Percentiles rank a stretch among this genome's conserved stretches.
These are phyloP conservation scores for Pollimyrus isidori DNA, from an alignment of 2,113 vertebrate species.

Conservation along the genomic window DNA sequence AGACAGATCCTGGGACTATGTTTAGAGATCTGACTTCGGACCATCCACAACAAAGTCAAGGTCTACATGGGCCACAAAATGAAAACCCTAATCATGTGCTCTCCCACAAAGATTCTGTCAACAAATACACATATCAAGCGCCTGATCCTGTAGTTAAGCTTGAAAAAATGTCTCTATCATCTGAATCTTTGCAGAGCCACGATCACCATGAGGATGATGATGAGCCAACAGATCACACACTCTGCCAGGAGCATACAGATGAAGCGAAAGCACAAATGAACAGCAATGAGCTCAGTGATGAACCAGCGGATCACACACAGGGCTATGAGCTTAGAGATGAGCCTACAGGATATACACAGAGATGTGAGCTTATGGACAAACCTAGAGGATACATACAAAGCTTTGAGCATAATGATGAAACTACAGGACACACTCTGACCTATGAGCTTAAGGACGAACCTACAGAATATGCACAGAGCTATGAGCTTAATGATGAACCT, in stretches of 20 bases:
- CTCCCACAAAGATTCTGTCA: background rate
- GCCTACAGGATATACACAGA: slow-evolving; percentile 37
- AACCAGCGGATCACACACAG: background rate
- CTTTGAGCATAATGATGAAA: background rate
- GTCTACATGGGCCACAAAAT: background rate
- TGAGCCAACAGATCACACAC: slow-evolving; percentile 32
- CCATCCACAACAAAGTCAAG: background rate
- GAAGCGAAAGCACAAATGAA: background rate
- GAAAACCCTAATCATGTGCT: background rate
- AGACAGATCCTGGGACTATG: background rate
- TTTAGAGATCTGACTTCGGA: background rate
- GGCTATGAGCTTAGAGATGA: background rate
- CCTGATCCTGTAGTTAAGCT: slow-evolving; percentile 26
- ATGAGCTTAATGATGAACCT: background rate
- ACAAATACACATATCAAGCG: slow-evolving; percentile 2
- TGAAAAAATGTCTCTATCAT: background rate
- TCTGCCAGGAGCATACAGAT: background rate
- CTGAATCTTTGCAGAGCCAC: slow-evolving; percentile 32
- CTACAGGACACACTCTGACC: background rate
- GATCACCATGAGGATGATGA: slow-evolving; percentile 34
- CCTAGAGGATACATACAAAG: background rate
- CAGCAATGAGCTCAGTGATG: background rate
- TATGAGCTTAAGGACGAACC: slow-evolving; percentile 21
- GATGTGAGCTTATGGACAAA: slow-evolving; percentile 6
- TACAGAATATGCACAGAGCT: slow-evolving; percentile 19